Evolutionary conservation across 1,140 invertebrate species (phyloP).

Genomic region (Leguminivora glycinivorella): DNA sequence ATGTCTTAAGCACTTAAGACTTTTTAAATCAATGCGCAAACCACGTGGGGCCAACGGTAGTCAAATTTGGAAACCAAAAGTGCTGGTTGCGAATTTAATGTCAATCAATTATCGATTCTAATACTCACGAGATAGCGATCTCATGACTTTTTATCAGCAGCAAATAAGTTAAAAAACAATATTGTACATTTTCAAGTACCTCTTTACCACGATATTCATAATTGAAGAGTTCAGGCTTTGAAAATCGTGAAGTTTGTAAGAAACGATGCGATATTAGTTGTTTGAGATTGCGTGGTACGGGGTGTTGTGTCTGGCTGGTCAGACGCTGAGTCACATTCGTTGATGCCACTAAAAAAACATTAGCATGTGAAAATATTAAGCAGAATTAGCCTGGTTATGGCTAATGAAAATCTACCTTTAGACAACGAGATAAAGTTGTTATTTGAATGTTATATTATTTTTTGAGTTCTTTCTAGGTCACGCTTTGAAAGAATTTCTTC

Average conservation of each 20-base stretch:
- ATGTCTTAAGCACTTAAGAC: not conserved
- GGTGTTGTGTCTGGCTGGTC: slow-evolving; percentile 39
- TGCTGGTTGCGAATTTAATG: not conserved
- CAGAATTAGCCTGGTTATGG: not conserved
- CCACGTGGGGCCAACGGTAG: slow-evolving; percentile 9
- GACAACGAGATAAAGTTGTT: not conserved
- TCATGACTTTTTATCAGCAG: not conserved
- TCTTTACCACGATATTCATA: not conserved
- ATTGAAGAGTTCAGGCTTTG: not conserved
- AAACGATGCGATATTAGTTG: not conserved
- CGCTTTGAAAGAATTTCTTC: slow-evolving; percentile 36
- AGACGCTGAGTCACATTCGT: slow-evolving; percentile 46
- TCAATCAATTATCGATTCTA: slow-evolving; percentile 1
- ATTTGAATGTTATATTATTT: not conserved
- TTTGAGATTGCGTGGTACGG: slow-evolving; percentile 24
- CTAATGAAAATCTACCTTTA: not conserved
- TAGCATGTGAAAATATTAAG: slow-evolving; percentile 11
- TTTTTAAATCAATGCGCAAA: not conserved
- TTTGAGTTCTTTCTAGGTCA: slow-evolving; percentile 8
- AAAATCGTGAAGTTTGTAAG: not conserved
- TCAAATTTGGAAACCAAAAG: not conserved
- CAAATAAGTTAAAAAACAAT: not conserved
- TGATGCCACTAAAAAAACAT: slow-evolving; percentile 34
- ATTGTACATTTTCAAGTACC: not conserved
- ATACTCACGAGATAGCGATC: slow-evolving; percentile 6